Evolutionary conservation across 2,113 vertebrate genomes (phyloP), one percentile per base, ranked within the genome.

Genomic region (Xerus inauris): DNA sequence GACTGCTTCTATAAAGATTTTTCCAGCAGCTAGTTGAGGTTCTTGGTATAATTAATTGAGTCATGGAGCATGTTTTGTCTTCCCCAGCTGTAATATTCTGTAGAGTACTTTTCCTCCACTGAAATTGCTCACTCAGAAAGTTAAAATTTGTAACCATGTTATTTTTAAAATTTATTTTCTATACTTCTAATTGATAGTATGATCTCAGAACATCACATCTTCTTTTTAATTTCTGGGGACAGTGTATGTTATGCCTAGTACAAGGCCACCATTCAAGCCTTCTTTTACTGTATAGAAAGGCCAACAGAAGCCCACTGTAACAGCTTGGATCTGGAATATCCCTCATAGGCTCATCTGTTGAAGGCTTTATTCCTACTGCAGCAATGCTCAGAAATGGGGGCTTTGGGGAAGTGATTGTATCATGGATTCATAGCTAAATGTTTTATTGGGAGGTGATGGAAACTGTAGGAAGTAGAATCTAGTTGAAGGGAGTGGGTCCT

Each of bases 111-210:
- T 24, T 0, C 67, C 16, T 19, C 13, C 3, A 32, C 3, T 94
- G 76, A 90, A 97, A 95, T 10, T 92, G 30, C 85, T 90, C 38
- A 86, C 4, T 19, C n/a, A 89, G 71, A 94, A 64, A 47, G 35
- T 85, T 72, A 76, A 95, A n/a, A 94, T 94, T 82, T 95, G 6
- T 62, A 94, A 92, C 22, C 16, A 32, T 83, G 95, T 90, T 93
- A 71, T 76, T 76, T 75, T 65, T 28, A 80, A 95, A 71, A 76
- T 4, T 14, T 54, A 77, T 73, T 88, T 91, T 89, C 6, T 8
- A 32, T 69, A 28, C 49, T 85, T 96, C 13, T 94, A 82, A 47
- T 80, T 89, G 67, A 75, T 59, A n/a, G 26, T 59, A 59, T 42
- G 83, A 6, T 90, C 59, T 89, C 59, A 92, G 73, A 73, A 38